Evolutionary conservation across 2,888 invertebrate species (phyloP).

Genomic region (Andrena bucephala): DNA sequence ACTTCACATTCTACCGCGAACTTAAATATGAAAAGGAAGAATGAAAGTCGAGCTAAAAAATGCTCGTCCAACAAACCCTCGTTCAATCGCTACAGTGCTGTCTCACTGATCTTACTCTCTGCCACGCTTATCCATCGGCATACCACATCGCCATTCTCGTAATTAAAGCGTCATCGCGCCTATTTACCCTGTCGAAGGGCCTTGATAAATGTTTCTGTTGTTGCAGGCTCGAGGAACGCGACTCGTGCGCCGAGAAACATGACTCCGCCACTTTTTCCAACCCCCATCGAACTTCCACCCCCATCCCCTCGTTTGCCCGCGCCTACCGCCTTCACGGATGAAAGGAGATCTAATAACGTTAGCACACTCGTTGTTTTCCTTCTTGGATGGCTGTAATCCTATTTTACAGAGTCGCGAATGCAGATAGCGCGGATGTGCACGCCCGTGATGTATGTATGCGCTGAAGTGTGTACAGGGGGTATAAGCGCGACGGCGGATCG

Average conservation of each 20-base stretch:
- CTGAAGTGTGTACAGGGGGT: slow-evolving; percentile 5
- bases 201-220: slow-evolving; percentile 77
- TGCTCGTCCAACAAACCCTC: not conserved
- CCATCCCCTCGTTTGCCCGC: slow-evolving; percentile 3
- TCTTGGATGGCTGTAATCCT: slow-evolving; percentile 65
- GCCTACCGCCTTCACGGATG: slow-evolving; percentile 66
- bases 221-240: slow-evolving; percentile 37
- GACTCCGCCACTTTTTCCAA: slow-evolving; percentile 4
- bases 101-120: slow-evolving; percentile 15
- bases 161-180: slow-evolving; percentile 74
- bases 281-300: slow-evolving; percentile 21
- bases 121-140: not conserved
- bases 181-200: slow-evolving; percentile 76
- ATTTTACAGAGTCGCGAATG: slow-evolving; percentile 66
- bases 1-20: not conserved
- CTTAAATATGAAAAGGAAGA: not conserved
- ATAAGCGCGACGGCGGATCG: slow-evolving; percentile 2
- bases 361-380: slow-evolving; percentile 71
- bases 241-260: slow-evolving; percentile 3
- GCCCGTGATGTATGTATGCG: slow-evolving; percentile 27
- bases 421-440: slow-evolving; percentile 44
- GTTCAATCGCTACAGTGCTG: slow-evolving; percentile 11
- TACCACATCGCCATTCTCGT: slow-evolving; percentile 59
- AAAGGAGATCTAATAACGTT: slow-evolving; percentile 78
- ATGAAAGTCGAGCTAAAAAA: not conserved